phyloP scores from a whole-genome alignment of 2,888 invertebrate genomes.

The Amiota minor region DNA sequence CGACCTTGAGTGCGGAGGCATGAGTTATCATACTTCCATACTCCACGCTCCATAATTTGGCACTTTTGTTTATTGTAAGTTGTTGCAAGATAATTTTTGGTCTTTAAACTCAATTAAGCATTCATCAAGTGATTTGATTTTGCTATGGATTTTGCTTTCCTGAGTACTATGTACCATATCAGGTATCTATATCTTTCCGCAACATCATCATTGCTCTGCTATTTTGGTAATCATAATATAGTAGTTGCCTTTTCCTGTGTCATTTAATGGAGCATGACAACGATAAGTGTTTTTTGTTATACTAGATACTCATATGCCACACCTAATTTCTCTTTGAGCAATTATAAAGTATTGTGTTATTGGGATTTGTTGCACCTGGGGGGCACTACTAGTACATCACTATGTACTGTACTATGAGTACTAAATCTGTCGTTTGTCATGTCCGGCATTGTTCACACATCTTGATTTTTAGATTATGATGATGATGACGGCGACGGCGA shows the following conservation, averaged over 20 bases:
- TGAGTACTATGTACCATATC: too few species aligned
- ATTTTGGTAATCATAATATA: not conserved
- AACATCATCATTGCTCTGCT: not conserved
- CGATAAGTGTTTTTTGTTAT: too few species aligned
- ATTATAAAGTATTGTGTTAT: not conserved
- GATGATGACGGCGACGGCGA: not conserved
- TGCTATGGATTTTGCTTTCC: not conserved
- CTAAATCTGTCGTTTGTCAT: conserved; percentile 4
- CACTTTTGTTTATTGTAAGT: not conserved
- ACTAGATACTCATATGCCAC: not conserved
- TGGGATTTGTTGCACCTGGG: not conserved
- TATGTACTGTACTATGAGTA: too few species aligned
- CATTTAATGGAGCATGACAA: too few species aligned
- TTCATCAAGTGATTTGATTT: conserved; percentile 2
- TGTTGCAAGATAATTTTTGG: not conserved
- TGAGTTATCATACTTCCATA: not conserved
- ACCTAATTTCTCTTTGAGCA: conserved; percentile 2
- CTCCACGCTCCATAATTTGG: not conserved
- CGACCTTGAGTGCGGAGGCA: conserved; percentile 10
- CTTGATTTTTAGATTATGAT: not conserved
- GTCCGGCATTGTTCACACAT: not conserved
- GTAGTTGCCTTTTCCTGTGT: too few species aligned
- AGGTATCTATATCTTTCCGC: not conserved
- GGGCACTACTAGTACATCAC: not conserved
- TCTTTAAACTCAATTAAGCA: conserved; percentile 4